Evolutionary conservation across 2,797 vertebrate genomes (phyloP), one percentile per base, ranked within the genome.

Genomic region (Enteromius trimaculatus): DNA sequence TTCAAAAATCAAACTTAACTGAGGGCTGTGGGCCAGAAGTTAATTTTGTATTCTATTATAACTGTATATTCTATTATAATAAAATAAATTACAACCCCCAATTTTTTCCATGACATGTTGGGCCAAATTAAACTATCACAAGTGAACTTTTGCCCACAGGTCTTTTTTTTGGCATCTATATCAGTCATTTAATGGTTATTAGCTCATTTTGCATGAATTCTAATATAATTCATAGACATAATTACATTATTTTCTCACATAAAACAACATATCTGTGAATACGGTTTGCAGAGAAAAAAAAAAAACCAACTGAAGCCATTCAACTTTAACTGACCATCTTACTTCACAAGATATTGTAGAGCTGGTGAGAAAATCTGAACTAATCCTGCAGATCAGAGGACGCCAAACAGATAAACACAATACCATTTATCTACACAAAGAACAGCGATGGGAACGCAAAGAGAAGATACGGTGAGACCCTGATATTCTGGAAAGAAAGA

Each of bases 381-480:
- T 13, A 21, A 74, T 64, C 29, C 14, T 64, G 51, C 4, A 53
- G 72, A 83, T 53, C 10, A 75, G 42, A 62, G 17, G 58, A 77
- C 19, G 44, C 58, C 31, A 74, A 79, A 39, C n/a, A 75, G 42
- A 64, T 42, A 3, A 72, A 75, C 49, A 81, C 49, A 81, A 81
- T 42, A 47, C 19, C 37, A n/a, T 62, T 47, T 51, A 68, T 58
- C 37, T 47, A 60, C 34, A 70, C 21, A 62, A 77, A 72, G 72
- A 49, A 70, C 3, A 60, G 68, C 13, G 66, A n/a, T 7, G 58
- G 29, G 13, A 44, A 68, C 6, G 1, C 42, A 37, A 42, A 19
- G 51, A 49, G 23, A 65, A 74, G 37, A 55, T 3, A 26, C 4
- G 0, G 17, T 51, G 66, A 81, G 49, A 53, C 10, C 21, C 31